A percentile compares a stretch with the other conserved stretches of the same genome.
These are phyloP conservation scores for Corella eumyota DNA, from an alignment of 23 tunicate species.

Conservation along the genomic window DNA sequence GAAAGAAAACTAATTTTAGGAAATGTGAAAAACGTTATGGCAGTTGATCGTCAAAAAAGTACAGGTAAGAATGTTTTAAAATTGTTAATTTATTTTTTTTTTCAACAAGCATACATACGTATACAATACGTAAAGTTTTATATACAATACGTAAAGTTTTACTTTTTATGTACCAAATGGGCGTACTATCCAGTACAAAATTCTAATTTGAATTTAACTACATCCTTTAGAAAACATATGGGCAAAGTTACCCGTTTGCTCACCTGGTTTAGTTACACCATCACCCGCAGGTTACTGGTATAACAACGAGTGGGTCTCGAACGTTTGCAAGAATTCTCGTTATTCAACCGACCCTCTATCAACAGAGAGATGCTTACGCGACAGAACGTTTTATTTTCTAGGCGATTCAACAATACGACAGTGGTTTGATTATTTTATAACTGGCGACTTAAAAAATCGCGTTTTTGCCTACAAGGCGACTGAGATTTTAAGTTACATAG, in stretches of 20 bases:
- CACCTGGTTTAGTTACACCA: neutral
- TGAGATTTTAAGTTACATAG: neutral
- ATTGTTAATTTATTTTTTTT: no score
- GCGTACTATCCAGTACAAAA: no score
- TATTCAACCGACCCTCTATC: neutral
- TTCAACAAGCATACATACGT: no score
- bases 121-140: no score
- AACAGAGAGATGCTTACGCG: neutral
- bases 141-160: no score
- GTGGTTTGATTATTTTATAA: slow-evolving; percentile 13
- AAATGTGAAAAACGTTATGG: no score
- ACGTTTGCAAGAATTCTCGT: slow-evolving; percentile 4
- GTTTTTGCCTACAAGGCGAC: neutral
- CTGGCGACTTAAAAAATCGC: neutral
- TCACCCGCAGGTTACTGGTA: slow-evolving; percentile 6
- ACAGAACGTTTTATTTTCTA: slow-evolving; percentile 14
- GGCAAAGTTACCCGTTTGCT: slow-evolving; percentile 1
- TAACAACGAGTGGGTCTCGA: slow-evolving; percentile 1
- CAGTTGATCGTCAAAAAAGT: no score
- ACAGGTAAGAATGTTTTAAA: no score
- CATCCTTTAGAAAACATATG: no score
- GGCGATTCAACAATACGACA: slow-evolving; percentile 14
- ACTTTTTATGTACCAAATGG: no score
- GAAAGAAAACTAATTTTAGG: no score
- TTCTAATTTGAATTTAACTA: no score